Evolutionary conservation across 2,113 vertebrate species (phyloP).

Genomic region (Chiloscyllium plagiosum): DNA sequence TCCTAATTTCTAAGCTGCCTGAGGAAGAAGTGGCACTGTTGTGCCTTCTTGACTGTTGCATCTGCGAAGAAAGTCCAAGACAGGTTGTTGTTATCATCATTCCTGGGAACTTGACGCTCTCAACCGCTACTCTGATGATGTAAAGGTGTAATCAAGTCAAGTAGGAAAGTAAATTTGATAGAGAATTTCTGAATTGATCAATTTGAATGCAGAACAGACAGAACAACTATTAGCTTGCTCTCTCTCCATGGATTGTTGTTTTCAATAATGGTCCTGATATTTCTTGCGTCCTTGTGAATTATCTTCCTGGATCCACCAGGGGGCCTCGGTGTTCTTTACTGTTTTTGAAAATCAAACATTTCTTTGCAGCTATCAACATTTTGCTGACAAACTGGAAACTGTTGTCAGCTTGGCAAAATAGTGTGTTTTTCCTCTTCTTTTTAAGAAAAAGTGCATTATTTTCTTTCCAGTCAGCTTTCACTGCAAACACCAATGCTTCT

Average conservation of each 20-base stretch:
- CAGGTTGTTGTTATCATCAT: no score
- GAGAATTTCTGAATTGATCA: not conserved
- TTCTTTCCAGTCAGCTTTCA: no score
- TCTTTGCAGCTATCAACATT: not conserved
- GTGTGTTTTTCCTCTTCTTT: not conserved
- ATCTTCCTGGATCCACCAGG: constrained; percentile 6
- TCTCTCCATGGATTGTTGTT: no score
- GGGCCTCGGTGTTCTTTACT: constrained; percentile 9
- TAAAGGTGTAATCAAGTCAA: no score
- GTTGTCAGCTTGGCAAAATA: not conserved
- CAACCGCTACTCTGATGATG: no score
- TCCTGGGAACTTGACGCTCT: no score
- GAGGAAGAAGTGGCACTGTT: no score
- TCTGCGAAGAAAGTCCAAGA: no score
- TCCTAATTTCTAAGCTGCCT: no score
- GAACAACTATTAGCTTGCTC: no score
- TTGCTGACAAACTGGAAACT: not conserved
- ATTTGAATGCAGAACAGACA: not conserved
- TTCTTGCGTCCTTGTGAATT: not conserved
- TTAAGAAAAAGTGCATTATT: not conserved
- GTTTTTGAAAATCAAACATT: not conserved
- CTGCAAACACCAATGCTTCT: not conserved
- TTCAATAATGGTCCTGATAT: no score
- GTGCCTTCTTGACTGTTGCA: no score
- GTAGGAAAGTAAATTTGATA: not conserved